Evolutionary conservation across 2,797 vertebrate species (phyloP).

Genomic region (Huso huso): DNA sequence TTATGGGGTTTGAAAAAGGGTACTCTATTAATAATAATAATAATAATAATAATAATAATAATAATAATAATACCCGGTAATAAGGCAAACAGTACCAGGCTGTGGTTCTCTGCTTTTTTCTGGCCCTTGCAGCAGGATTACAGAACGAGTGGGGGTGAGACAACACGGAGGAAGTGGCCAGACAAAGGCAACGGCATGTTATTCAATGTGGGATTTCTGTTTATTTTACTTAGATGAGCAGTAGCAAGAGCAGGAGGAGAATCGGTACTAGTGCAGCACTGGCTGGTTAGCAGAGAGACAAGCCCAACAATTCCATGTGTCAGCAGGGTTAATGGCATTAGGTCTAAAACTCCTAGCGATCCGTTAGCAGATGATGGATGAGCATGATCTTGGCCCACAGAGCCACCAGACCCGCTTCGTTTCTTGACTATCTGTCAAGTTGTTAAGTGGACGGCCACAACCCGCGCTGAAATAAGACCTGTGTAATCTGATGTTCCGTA

Average conservation of each 20-base stretch:
- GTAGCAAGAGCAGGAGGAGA: not conserved
- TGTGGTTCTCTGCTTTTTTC: no score
- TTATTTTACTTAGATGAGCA: no score
- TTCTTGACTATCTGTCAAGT: constrained; percentile 74
- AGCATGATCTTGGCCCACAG: constrained; percentile 50
- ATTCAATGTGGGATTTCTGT: no score
- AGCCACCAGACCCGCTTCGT: constrained; percentile 58
- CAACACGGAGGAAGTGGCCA: no score
- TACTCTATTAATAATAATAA: no score
- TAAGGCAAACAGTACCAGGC: no score
- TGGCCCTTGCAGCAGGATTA: no score
- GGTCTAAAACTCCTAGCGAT: constrained; percentile 64
- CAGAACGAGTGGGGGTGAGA: no score
- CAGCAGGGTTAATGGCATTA: constrained; percentile 30
- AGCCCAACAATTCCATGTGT: constrained; percentile 29
- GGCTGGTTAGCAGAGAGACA: constrained; percentile 22
- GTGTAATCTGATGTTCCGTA: constrained; percentile 81
- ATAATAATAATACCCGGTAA: no score
- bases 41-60: no score
- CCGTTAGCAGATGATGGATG: constrained; percentile 87
- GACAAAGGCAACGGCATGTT: no score
- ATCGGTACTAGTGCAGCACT: not conserved
- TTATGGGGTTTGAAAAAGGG: no score
- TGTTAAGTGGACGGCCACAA: constrained; percentile 82
- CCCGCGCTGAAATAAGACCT: constrained; percentile 82